These are phyloP conservation scores for Thaumatotibia leucotreta DNA, from an alignment of 1,140 invertebrate species.

Conservation along the genomic window DNA sequence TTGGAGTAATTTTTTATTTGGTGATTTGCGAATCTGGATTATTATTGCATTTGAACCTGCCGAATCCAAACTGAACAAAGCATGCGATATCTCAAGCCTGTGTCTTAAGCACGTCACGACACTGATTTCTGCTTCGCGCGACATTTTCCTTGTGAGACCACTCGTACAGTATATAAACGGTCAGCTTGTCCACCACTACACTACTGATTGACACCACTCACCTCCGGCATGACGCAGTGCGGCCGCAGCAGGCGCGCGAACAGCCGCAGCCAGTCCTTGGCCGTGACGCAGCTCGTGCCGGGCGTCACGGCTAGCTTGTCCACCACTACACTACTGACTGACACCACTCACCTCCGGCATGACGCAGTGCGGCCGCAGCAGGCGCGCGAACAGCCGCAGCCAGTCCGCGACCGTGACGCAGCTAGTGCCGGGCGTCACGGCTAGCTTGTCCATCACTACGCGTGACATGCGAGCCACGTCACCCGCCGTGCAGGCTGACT, in stretches of 20 bases:
- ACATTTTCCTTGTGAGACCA: no score
- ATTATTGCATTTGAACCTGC: no score
- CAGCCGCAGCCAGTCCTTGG: slow-evolving; percentile 82
- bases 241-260: slow-evolving; percentile 79
- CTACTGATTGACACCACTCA: slow-evolving; percentile 45
- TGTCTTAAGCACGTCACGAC: no score
- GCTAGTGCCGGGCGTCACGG: slow-evolving; percentile 73
- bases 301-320: slow-evolving; percentile 24
- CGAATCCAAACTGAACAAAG: no score
- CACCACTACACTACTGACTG: slow-evolving; percentile 39
- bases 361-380: slow-evolving; percentile 77
- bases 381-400: slow-evolving; percentile 79
- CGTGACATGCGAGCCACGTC: slow-evolving; percentile 86
- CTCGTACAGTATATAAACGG: slow-evolving; percentile 15
- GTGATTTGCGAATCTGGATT: no score
- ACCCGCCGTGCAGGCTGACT: slow-evolving; percentile 85
- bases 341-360: slow-evolving; percentile 55
- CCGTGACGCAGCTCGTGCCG: neutral
- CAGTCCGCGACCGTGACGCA: slow-evolving; percentile 82
- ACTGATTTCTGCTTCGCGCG: no score
- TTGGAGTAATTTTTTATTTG: no score
- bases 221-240: slow-evolving; percentile 62
- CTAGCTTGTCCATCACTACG: slow-evolving; percentile 83
- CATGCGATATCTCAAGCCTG: no score
- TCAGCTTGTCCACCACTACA: slow-evolving; percentile 32